phyloP scores from a whole-genome alignment of 1,140 invertebrate genomes.

The Chrysomallon squamiferum region DNA sequence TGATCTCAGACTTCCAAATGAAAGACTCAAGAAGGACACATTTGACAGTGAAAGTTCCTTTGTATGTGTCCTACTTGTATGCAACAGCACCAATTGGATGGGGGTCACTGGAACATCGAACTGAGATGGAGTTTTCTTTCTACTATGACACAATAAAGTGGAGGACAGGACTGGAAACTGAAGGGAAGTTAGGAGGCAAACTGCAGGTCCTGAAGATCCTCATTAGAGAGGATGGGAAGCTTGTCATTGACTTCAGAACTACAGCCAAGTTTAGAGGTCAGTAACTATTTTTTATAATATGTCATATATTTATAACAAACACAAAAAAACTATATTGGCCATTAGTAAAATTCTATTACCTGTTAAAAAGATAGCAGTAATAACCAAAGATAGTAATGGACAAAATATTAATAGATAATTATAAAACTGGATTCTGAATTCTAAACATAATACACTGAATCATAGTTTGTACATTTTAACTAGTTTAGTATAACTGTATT shows the following conservation, averaged over 20 bases:
- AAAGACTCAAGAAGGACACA: constrained; percentile 60
- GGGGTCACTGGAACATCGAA: constrained; percentile 64
- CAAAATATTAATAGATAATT: too few species aligned
- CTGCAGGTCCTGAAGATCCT: constrained; percentile 62
- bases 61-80: constrained; percentile 66
- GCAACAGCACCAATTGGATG: constrained; percentile 62
- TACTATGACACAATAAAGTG: constrained; percentile 64
- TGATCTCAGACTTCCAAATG: constrained; percentile 63
- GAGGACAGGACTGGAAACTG: constrained; percentile 59
- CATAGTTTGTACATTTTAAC: too few species aligned
- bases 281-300: neutral
- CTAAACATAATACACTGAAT: too few species aligned
- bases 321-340: too few species aligned
- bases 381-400: too few species aligned
- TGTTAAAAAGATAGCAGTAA: neutral
- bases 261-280: constrained; percentile 64
- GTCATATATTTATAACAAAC: neutral
- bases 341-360: neutral
- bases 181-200: constrained; percentile 56
- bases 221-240: constrained; percentile 60
- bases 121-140: constrained; percentile 66
- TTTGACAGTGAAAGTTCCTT: constrained; percentile 63
- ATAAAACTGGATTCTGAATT: too few species aligned
- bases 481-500: too few species aligned
- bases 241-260: constrained; percentile 65